Evolutionary conservation across 2,888 invertebrate genomes (phyloP), one percentile per base, ranked within the genome.

Genomic region (Cancer borealis): DNA sequence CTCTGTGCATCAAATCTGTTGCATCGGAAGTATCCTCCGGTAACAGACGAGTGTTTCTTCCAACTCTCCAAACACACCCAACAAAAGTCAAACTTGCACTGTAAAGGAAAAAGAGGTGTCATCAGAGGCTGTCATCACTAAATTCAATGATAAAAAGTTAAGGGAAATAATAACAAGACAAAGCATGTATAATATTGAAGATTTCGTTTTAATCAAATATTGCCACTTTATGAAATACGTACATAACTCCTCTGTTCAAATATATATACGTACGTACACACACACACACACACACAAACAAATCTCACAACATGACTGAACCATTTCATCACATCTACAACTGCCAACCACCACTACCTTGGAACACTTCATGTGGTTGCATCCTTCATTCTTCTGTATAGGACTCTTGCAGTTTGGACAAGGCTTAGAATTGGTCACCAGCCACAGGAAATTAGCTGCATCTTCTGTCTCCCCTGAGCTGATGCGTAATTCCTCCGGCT

Each of bases 41-140:
- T 98, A 3, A 97, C 97, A 0, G 97, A 97, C 96, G 97, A 97
- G 96, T 98, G 98, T 92, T 97, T 97, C 96, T 98, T 98, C 98
- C 98, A 98, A 45, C 97, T 97, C 96, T 98, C 98, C 96, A 98
- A 97, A 96, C 98, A 98, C 60, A 98, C 97, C 98, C 98, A 98
- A 96, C 98, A 98, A 96, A 98, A 98, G 96, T 98, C 98, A 96
- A 97, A 97, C 96, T 98, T 98, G 96, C 98, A 98, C 97, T 97
- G 96, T 84, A 97, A 97, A 95, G 95, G 95, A 95, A 94, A 12
- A 30, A 39, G 39, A 39, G 39, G 39, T 39, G 39, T 39, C 2
- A 2, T 39, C 39, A 2, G 39, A 39, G 39, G 39, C 39, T 39
- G 39, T 39, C 39, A 39, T 39, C 39, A 39, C 39, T 39, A 39